These are phyloP conservation scores for Microtus ochrogaster DNA, from an alignment of 2,113 vertebrate species.

Conservation along the genomic window DNA sequence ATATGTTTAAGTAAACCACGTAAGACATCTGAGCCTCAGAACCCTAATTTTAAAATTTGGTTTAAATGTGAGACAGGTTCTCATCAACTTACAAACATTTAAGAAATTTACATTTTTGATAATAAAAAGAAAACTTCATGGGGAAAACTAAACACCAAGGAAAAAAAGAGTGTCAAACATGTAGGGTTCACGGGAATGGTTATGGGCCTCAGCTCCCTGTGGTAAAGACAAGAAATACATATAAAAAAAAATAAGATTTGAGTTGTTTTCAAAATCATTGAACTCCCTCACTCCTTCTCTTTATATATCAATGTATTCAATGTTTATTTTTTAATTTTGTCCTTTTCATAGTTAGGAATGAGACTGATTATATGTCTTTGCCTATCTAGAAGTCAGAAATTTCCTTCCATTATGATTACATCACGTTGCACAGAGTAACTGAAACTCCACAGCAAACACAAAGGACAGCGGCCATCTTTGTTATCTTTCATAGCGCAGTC, in stretches of 20 bases:
- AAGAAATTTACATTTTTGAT: not conserved
- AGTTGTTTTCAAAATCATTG: not conserved
- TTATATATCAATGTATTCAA: not conserved
- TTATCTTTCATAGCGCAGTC: not conserved
- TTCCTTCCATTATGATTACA: not conserved
- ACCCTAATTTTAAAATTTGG: conserved; percentile 9
- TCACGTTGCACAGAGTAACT: not conserved
- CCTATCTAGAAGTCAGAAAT: not conserved
- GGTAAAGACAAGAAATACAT: not conserved
- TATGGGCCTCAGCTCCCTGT: not conserved
- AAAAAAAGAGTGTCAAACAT: not conserved
- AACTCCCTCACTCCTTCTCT: not conserved
- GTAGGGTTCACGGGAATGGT: not conserved
- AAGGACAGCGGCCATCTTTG: not conserved
- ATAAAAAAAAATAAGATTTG: not conserved
- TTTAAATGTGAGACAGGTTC: not conserved
- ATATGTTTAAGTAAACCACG: conserved; percentile 38
- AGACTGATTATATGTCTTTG: not conserved
- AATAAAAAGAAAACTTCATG: not conserved
- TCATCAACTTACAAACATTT: not conserved
- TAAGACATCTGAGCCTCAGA: not conserved
- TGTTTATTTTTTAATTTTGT: not conserved
- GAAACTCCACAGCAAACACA: not conserved
- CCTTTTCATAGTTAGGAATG: not conserved
- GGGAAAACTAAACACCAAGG: not conserved